Conservation (phyloP, 1,140 invertebrate genomes). For the Meloidogyne hapla region DNA sequence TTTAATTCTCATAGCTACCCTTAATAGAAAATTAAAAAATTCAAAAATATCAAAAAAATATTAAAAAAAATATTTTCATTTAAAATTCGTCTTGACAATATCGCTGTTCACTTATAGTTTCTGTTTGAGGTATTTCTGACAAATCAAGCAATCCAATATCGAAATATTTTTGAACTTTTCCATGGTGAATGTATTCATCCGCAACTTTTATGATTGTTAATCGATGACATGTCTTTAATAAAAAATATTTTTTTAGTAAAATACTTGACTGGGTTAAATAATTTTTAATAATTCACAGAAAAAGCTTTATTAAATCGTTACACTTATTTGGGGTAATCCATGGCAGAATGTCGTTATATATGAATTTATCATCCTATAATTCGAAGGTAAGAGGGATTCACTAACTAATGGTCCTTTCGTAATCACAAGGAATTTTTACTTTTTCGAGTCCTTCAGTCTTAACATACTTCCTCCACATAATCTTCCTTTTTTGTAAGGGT, state of each 20-base stretch:
- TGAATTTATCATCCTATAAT: too few species aligned
- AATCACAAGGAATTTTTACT: too few species aligned
- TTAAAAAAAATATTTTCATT: background rate
- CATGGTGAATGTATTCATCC: conserved; percentile 33
- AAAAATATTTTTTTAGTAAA: background rate
- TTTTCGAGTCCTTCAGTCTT: too few species aligned
- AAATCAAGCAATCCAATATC: conserved; percentile 33
- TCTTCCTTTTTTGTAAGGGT: too few species aligned
- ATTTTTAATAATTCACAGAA: too few species aligned
- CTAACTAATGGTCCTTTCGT: too few species aligned
- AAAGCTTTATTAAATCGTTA: background rate
- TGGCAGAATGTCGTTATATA: too few species aligned
- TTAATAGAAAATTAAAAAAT: background rate
- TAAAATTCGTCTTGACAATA: background rate
- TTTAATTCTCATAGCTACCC: too few species aligned
- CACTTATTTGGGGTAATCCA: too few species aligned
- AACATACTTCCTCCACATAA: too few species aligned
- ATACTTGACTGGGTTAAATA: too few species aligned
- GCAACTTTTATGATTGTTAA: conserved; percentile 21
- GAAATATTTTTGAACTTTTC: conserved; percentile 32
- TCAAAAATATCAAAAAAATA: background rate
- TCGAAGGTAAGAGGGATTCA: too few species aligned
- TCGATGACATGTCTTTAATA: conserved; percentile 30
- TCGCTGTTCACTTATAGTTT: background rate
- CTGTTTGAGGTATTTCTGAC: conserved; percentile 4